Evolutionary conservation across 2,888 invertebrate species (phyloP).

Genomic region (Parascotia fuliginaria): DNA sequence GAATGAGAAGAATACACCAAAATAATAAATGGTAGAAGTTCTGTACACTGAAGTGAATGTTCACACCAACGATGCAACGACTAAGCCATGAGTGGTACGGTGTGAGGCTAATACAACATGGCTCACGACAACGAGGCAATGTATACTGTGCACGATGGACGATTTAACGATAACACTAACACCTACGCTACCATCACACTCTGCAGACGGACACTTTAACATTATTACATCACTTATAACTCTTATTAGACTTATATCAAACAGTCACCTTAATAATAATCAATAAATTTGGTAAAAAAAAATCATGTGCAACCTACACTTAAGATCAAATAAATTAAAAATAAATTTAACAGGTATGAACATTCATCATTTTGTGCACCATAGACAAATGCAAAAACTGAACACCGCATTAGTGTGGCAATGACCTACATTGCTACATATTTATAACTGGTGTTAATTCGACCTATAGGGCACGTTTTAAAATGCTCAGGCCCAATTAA

Average conservation of each 20-base stretch:
- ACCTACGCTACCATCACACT: slow-evolving; percentile 63
- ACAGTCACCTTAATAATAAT: too few species aligned
- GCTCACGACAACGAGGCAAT: slow-evolving; percentile 75
- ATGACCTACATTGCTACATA: slow-evolving; percentile 28
- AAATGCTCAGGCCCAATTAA: slow-evolving; percentile 33
- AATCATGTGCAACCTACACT: not conserved
- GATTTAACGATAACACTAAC: slow-evolving; percentile 56
- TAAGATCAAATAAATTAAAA: not conserved
- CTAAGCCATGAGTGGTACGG: slow-evolving; percentile 79
- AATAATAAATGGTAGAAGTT: slow-evolving; percentile 48
- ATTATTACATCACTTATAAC: slow-evolving; percentile 6
- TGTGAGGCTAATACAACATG: slow-evolving; percentile 75
- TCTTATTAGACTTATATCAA: slow-evolving; percentile 5
- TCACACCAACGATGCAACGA: slow-evolving; percentile 79
- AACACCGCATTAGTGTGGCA: slow-evolving; percentile 19
- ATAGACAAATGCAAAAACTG: slow-evolving; percentile 5
- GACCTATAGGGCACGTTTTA: slow-evolving; percentile 29
- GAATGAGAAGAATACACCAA: slow-evolving; percentile 46
- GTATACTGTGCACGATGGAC: slow-evolving; percentile 67
- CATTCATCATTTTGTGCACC: slow-evolving; percentile 8
- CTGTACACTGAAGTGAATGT: slow-evolving; percentile 64
- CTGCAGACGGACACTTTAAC: slow-evolving; percentile 42
- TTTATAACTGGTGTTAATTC: slow-evolving; percentile 18
- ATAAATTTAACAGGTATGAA: too few species aligned
- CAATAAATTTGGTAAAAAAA: too few species aligned